Evolutionary conservation across 2,113 vertebrate species (phyloP), one percentile per base, ranked within the genome.

Genomic region (Phrynosoma blainvillii): DNA sequence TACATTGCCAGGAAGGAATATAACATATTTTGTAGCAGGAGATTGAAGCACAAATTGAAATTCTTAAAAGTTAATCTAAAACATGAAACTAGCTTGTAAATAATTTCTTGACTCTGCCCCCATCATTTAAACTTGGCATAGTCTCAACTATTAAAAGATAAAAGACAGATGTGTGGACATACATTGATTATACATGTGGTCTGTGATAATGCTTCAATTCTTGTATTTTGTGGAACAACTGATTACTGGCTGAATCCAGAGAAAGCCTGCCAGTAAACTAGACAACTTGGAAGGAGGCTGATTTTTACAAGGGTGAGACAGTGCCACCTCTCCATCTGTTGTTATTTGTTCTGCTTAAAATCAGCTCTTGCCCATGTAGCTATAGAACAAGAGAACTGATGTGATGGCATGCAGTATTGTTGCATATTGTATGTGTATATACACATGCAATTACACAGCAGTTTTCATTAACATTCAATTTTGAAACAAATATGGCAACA

Each of bases 61-160:
- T 87, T 65, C 79, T 54, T 66, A 74, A 84, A 73, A 14, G 32
- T 84, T 90, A 84, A 87, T 80, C 70, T 87, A 80, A 87, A 90
- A 66, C 85, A 75, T 79, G 54, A 80, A 84, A 42, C 56, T 87
- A 65, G 40, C 42, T 70, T 89, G 76, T 89, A 89, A 62, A 84
- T 84, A 84, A 85, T 84, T 89, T 86, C 75, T 87, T 66, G 23
- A 42, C 30, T 27, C 74, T n/a, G 16, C 74, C 77, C 80, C 65
- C 52, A 73, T 87, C 21, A 59, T 71, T 70, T 59, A 62, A 74
- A 71, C 81, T 30, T 79, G 85, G 75, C 54, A 73, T 79, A 14
- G 36, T 74, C 54, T 71, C n/a, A 74, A 25, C n/a, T n/a, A 71
- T 36, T 56, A 79, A 16, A 87, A 80, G 81, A 54, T 84, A 54